Percentiles rank a stretch among this genome's conserved stretches.
Evolutionary conservation across 2,113 vertebrate genomes (phyloP).

Genomic region (Tachysurus vachellii): DNA sequence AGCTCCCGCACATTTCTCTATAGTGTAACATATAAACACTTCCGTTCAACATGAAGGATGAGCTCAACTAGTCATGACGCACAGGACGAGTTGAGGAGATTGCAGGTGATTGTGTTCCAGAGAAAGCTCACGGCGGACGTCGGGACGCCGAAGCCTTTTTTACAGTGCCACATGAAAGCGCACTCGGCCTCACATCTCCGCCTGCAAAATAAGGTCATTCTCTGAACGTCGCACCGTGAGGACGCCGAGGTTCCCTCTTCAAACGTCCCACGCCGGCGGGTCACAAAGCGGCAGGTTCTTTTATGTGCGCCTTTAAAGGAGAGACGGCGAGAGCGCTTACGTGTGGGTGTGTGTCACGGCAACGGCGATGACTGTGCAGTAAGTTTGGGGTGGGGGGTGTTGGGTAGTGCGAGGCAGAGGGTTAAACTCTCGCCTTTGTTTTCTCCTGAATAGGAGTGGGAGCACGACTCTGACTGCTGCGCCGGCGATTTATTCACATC

Average conservation of each 20-base stretch:
- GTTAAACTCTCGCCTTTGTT: slow-evolving; percentile 53
- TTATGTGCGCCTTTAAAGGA: slow-evolving; percentile 34
- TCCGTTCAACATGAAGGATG: slow-evolving; percentile 14
- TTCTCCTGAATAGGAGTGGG: slow-evolving; percentile 48
- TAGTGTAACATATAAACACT: background rate
- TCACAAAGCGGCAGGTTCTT: slow-evolving; percentile 30
- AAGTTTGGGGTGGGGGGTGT: background rate
- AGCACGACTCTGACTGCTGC: slow-evolving; percentile 14
- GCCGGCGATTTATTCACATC: slow-evolving; percentile 18
- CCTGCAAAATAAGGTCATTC: slow-evolving; percentile 35
- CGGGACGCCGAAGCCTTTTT: background rate
- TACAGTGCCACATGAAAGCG: background rate
- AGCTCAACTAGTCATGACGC: slow-evolving; percentile 30
- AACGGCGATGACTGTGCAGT: slow-evolving; percentile 10
- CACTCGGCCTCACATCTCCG: background rate
- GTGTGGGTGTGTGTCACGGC: slow-evolving; percentile 45
- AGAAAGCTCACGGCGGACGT: background rate
- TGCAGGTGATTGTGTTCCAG: background rate
- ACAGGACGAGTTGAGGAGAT: slow-evolving; percentile 29
- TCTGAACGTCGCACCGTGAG: slow-evolving; percentile 20
- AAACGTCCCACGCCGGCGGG: slow-evolving; percentile 43
- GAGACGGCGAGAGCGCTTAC: background rate
- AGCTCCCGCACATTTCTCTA: background rate
- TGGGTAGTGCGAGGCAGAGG: background rate
- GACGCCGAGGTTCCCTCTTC: slow-evolving; percentile 16